Evolutionary conservation across 2,113 vertebrate species (phyloP).

Genomic region (Camelus bactrianus): DNA sequence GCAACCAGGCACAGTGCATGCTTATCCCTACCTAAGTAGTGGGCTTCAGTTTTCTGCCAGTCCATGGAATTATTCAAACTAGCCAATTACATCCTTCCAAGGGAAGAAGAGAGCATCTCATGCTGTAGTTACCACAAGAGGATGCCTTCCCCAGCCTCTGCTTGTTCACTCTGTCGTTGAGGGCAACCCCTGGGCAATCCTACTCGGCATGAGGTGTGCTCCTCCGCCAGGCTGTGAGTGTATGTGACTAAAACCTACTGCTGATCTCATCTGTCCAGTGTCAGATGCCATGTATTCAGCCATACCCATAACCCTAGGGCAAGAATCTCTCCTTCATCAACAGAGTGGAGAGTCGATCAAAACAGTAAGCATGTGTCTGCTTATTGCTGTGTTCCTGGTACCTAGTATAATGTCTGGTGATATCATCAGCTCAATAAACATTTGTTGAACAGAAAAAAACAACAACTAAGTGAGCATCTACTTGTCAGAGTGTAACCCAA

Average conservation of each 20-base stretch:
- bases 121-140: background rate
- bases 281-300: background rate
- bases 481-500: background rate
- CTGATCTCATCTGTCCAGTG: background rate
- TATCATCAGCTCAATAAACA: background rate
- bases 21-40: background rate
- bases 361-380: background rate
- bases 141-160: background rate
- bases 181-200: background rate
- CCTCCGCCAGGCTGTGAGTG: background rate
- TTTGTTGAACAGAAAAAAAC: background rate
- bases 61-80: background rate
- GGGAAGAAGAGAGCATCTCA: background rate
- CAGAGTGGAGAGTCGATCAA: background rate
- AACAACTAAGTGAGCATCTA: background rate
- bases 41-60: background rate
- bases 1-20: background rate
- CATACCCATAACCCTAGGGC: background rate
- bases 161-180: background rate
- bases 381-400: background rate
- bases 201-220: accelerated
- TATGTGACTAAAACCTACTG: background rate
- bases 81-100: background rate
- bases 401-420: background rate
- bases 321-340: background rate